Evolutionary conservation across 2,797 vertebrate species (phyloP).

Genomic region (Scarus forsteni): DNA sequence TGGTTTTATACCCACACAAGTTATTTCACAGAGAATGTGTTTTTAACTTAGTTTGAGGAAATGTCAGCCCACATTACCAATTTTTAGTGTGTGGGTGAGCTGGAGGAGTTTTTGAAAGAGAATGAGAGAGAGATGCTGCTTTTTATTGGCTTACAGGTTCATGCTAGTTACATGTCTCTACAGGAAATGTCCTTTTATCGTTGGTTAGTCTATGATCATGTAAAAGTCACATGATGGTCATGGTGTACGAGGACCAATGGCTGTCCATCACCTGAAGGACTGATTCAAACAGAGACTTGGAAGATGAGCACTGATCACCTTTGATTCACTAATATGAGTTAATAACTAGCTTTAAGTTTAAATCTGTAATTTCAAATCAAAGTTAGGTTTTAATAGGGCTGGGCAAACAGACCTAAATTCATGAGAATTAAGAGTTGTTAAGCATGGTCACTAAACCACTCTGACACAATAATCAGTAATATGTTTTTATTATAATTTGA

Average conservation of each 20-base stretch:
- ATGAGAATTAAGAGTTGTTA: no score
- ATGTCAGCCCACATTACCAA: conserved; percentile 42
- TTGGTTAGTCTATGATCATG: background rate
- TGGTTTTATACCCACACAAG: conserved; percentile 85
- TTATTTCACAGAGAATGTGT: conserved; percentile 70
- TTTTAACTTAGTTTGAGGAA: conserved; percentile 60
- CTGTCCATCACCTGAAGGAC: background rate
- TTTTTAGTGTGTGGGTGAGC: conserved; percentile 16
- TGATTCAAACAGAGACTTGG: conserved; percentile 10
- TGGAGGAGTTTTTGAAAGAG: background rate
- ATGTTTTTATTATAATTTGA: no score
- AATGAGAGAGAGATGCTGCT: background rate
- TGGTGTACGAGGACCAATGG: conserved; percentile 13
- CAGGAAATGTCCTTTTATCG: conserved; percentile 25
- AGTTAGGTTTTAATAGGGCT: no score
- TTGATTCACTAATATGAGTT: background rate
- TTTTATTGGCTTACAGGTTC: conserved; percentile 11
- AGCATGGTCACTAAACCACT: no score
- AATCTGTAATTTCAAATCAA: no score
- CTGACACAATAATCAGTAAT: no score
- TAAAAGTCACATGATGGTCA: conserved; percentile 18
- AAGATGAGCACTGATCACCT: conserved; percentile 6
- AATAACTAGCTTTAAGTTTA: no score
- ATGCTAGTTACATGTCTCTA: conserved; percentile 17
- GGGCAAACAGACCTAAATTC: no score